Evolutionary conservation across 2,888 invertebrate genomes (phyloP), one percentile per base, ranked within the genome.

Genomic region (Cabera pusaria): DNA sequence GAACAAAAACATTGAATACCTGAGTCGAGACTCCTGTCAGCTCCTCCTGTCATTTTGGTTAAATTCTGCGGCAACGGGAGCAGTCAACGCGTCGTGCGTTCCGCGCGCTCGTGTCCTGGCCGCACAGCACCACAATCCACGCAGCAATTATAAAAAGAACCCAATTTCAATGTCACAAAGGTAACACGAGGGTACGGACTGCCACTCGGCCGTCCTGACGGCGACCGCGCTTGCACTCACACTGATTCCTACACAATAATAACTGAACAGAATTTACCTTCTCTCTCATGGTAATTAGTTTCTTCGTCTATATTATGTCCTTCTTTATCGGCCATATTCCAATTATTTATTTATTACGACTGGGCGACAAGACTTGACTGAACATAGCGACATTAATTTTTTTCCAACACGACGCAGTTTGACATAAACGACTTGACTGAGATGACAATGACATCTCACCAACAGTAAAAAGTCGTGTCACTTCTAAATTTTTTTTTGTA

Each of bases 141-240:
- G 81, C 86, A 87, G 84, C 82, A 85, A 85, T 78, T 86, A 85
- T 83, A 86, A 87, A 86, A 87, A 87, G 85, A 86, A 83, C 83
- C 83, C 80, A 80, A 75, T 77, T 86, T 85, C 87, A 87, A 87
- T 87, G 87, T 87, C 87, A 86, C 82, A 78, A 77, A 74, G 63
- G 78, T 66, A 79, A 80, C 86, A 85, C 84, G 87, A 85, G 84
- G 85, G 77, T 69, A 67, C 54, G 59, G 68, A 65, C 65, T 60
- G 56, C 70, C 60, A 73, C 67, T 65, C 67, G 64, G 66, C 67
- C 72, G 73, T 57, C 66, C 61, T 55, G 54, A 59, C 68, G 56
- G 62, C 67, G 60, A 58, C 64, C 68, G 72, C 77, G 69, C 69
- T 65, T 66, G 60, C 76, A 83, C 79, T 75, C 64, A 66, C 64